Conservation (phyloP, 2,797 vertebrate genomes). For the Cyclopterus lumpus region DNA sequence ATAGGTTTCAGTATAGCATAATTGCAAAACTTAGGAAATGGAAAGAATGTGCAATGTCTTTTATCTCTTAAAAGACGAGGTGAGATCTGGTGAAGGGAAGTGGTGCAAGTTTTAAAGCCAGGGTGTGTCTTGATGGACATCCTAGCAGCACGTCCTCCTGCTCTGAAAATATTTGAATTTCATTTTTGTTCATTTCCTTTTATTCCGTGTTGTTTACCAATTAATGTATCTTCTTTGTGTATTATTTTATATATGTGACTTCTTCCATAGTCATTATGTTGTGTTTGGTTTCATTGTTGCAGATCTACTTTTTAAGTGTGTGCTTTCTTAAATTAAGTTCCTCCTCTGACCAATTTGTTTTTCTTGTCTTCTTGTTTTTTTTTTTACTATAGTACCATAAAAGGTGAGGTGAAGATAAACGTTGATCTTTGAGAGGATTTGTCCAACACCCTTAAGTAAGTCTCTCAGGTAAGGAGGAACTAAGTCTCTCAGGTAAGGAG, state of each 20-base stretch:
- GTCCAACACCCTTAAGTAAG: background rate
- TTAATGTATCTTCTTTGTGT: too few relatives aligned
- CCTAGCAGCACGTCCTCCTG: background rate
- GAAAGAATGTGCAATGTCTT: background rate
- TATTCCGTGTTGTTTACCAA: too few relatives aligned
- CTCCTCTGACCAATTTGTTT: background rate
- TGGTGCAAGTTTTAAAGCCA: constrained; percentile 14
- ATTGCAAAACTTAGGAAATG: background rate
- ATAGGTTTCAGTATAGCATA: background rate
- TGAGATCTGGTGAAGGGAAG: background rate
- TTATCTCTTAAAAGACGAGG: constrained; percentile 1
- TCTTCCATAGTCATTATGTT: background rate
- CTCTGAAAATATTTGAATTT: background rate
- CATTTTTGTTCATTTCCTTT: too few relatives aligned
- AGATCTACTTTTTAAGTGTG: background rate
- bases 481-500: too few relatives aligned
- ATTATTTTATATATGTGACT: background rate
- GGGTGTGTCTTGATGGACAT: background rate
- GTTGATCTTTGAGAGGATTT: background rate
- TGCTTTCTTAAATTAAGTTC: background rate
- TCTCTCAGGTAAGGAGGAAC: background rate
- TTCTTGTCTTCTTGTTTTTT: background rate
- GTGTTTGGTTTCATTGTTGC: background rate
- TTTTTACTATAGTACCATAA: background rate
- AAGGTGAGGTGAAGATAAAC: background rate